phyloP scores from a whole-genome alignment of 2,888 invertebrate genomes.

The Merodon equestris region DNA sequence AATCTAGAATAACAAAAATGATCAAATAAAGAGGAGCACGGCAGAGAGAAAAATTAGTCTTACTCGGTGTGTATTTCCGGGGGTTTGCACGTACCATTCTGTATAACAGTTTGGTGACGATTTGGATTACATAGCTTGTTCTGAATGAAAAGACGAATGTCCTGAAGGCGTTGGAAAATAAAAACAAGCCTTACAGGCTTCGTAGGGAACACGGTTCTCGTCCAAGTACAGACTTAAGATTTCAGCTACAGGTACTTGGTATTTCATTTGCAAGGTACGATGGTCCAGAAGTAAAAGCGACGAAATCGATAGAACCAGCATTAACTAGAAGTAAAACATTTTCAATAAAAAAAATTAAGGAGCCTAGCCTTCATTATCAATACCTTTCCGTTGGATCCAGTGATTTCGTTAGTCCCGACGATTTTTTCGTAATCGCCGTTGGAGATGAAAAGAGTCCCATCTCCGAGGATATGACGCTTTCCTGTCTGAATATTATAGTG shows the following conservation, averaged over 20 bases:
- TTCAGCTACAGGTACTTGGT: constrained; percentile 90
- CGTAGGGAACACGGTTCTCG: constrained; percentile 91
- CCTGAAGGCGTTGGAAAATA: neutral
- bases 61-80: constrained; percentile 89
- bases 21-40: too few relatives aligned
- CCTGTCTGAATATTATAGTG: too few relatives aligned
- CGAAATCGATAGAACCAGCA: too few relatives aligned
- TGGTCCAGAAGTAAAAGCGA: too few relatives aligned
- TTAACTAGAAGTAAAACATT: too few relatives aligned
- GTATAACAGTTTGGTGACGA: constrained; percentile 94
- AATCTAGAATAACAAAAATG: constrained; percentile 80
- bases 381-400: too few relatives aligned
- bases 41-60: constrained; percentile 72
- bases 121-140: constrained; percentile 94
- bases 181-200: constrained; percentile 83
- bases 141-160: constrained; percentile 81
- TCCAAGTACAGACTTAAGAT: constrained; percentile 92
- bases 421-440: too few relatives aligned
- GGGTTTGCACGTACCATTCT: constrained; percentile 89
- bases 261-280: constrained; percentile 90
- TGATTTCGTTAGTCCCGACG: too few relatives aligned
- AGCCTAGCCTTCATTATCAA: too few relatives aligned
- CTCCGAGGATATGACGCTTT: too few relatives aligned
- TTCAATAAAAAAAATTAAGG: too few relatives aligned
- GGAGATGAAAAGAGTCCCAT: too few relatives aligned